Evolutionary conservation across 2,113 vertebrate species (phyloP).

Genomic region (Trichomycterus rosablanca): DNA sequence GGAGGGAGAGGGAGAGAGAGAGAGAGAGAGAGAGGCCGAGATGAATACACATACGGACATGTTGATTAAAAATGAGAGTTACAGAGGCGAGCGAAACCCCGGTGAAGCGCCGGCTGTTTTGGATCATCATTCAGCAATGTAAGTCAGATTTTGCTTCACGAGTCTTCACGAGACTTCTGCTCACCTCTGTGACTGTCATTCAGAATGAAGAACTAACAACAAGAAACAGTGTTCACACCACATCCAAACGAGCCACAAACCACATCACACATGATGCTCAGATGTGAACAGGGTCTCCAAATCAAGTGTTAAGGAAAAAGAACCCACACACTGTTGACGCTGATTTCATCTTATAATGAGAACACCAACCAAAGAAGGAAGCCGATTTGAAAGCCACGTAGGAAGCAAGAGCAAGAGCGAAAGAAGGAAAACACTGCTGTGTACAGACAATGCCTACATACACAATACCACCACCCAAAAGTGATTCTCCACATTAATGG

Average conservation of each 20-base stretch:
- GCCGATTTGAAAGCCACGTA: too few relatives aligned
- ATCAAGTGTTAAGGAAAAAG: constrained; percentile 39
- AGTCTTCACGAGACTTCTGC: not conserved
- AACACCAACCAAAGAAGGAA: constrained; percentile 37
- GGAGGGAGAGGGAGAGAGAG: constrained; percentile 29
- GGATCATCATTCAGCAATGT: too few relatives aligned
- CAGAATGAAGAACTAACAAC: constrained; percentile 13
- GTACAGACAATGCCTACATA: too few relatives aligned
- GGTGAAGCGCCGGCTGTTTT: not conserved
- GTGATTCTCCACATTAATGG: too few relatives aligned
- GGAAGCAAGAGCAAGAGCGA: constrained; percentile 22
- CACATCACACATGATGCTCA: constrained; percentile 1
- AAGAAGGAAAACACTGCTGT: not conserved
- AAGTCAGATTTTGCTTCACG: too few relatives aligned
- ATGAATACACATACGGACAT: constrained; percentile 16
- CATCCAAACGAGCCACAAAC: constrained; percentile 10
- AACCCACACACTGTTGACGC: constrained; percentile 45
- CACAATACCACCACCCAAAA: too few relatives aligned
- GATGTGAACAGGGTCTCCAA: constrained; percentile 45
- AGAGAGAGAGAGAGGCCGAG: constrained; percentile 17
- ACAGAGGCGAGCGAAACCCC: constrained; percentile 24
- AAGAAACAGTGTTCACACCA: constrained; percentile 46
- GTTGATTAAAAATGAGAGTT: constrained; percentile 35
- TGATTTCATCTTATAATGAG: not conserved
- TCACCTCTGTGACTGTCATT: constrained; percentile 55